Evolutionary conservation across 2,797 vertebrate genomes (phyloP), one percentile per base, ranked within the genome.

Genomic region (Coilia nasus): DNA sequence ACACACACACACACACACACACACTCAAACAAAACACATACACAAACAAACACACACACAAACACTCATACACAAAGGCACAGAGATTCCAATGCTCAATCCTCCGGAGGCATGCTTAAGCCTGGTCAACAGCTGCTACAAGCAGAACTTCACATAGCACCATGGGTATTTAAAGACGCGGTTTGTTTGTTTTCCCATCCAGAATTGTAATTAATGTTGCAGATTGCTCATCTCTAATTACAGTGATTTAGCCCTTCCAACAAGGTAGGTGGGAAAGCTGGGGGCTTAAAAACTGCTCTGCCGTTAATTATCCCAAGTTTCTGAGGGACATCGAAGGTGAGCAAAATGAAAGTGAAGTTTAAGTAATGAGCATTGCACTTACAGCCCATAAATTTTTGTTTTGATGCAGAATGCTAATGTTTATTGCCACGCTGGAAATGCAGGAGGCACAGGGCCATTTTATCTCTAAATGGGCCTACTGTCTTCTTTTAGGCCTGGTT

Each of bases 141-240:
- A 60, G 31, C 62, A 47, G 19, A 59, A 60, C 14, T 31, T 35
- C 46, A 23, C 83, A 87, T 47, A 85, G 75, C 17, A 59, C 83
- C 25, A 57, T 81, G 25, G 50, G 56, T 59, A 86, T 83, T 87
- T 86, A 31, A 82, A 87, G 81, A 86, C 23, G 50, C 60, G 75
- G 78, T 75, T 86, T 89, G 88, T 89, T 88, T 90, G 87, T 88
- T 86, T 88, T 85, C 71, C 82, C 59, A 81, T 87, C 83, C 82
- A 83, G 82, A 44, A 41, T 60, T 86, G 83, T 87, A 88, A 90
- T 91, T 89, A 89, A 90, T 85, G 85, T 89, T 89, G 82, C 60
- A 81, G 81, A 86, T 41, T 86, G 82, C 64, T 87, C 87, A 87
- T 86, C 59, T 85, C 56, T 90, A 89, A 91, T 90, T 88, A 85